A percentile compares a stretch with the other conserved stretches of the same genome.
Evolutionary conservation across 1,140 invertebrate genomes (phyloP).

Genomic region (Zophobas atratus): DNA sequence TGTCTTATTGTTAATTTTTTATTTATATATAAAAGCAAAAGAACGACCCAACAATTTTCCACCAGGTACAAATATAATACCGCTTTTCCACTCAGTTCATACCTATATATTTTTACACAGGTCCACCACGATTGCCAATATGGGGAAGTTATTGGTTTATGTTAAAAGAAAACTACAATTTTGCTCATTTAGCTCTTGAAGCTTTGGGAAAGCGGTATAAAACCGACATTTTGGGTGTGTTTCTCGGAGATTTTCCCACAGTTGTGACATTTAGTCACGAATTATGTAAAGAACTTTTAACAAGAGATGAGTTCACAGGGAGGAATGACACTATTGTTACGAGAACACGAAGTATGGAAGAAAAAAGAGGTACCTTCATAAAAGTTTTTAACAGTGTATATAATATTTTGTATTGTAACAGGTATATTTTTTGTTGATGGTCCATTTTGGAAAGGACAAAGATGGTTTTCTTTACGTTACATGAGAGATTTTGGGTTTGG

Average conservation of each 20-base stretch:
- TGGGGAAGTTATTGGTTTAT: conserved; percentile 52
- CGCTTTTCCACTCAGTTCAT: too few relatives aligned
- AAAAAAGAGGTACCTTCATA: not conserved
- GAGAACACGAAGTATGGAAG: conserved; percentile 9
- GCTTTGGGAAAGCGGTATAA: conserved; percentile 51
- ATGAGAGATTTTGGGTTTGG: conserved; percentile 83
- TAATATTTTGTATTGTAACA: conserved; percentile 56
- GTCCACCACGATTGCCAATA: conserved; percentile 53
- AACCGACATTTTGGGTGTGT: conserved; percentile 53
- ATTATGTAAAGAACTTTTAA: conserved; percentile 51
- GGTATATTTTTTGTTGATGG: conserved; percentile 81
- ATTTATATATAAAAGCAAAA: conserved; percentile 14
- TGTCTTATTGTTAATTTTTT: not conserved
- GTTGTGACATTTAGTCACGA: conserved; percentile 43
- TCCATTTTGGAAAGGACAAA: conserved; percentile 79
- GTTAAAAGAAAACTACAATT: conserved; percentile 50
- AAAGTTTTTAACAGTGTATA: not conserved
- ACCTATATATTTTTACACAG: conserved; percentile 24
- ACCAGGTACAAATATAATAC: conserved; percentile 39
- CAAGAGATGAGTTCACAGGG: conserved; percentile 53
- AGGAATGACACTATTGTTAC: conserved; percentile 43
- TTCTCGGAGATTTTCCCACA: conserved; percentile 42
- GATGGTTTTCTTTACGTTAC: conserved; percentile 79
- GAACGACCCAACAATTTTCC: conserved; percentile 49
- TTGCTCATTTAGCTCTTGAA: conserved; percentile 46